Percentiles rank a stretch among this genome's conserved stretches.
phyloP scores from a whole-genome alignment of 2,888 invertebrate species.

The Erynnis tages region DNA sequence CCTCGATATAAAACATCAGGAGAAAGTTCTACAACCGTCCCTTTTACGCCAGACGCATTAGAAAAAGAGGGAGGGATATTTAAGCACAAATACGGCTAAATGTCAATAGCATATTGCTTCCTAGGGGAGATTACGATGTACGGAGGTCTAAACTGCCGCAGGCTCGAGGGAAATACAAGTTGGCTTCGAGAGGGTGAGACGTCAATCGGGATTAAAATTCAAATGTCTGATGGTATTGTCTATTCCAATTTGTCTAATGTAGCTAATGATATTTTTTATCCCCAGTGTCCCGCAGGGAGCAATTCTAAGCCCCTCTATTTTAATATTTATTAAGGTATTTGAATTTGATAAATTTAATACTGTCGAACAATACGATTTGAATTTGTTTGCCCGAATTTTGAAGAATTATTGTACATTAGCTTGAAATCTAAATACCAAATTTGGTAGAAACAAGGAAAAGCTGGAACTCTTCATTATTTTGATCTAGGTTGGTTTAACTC shows the following conservation, averaged over 20 bases:
- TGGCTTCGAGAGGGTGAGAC: constrained; percentile 59
- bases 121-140: constrained; percentile 49
- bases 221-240: constrained; percentile 50
- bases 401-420: too few species aligned
- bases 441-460: too few species aligned
- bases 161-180: constrained; percentile 70
- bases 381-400: too few species aligned
- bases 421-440: too few species aligned
- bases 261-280: constrained; percentile 24
- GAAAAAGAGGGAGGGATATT: constrained; percentile 49
- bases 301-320: constrained; percentile 10
- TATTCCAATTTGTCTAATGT: constrained; percentile 67
- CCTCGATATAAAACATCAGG: constrained; percentile 23
- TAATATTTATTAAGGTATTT: background rate
- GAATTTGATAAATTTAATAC: background rate
- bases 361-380: too few species aligned
- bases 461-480: too few species aligned
- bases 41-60: constrained; percentile 27
- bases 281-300: constrained; percentile 12
- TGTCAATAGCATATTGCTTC: constrained; percentile 46
- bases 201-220: constrained; percentile 71
- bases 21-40: constrained; percentile 45
- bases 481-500: too few species aligned
- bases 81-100: constrained; percentile 40
- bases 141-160: constrained; percentile 44